Percentiles rank a stretch among this genome's conserved stretches.
phyloP scores from a whole-genome alignment of 92 coral and sea anemone genomes.

The Siderastrea siderea region DNA sequence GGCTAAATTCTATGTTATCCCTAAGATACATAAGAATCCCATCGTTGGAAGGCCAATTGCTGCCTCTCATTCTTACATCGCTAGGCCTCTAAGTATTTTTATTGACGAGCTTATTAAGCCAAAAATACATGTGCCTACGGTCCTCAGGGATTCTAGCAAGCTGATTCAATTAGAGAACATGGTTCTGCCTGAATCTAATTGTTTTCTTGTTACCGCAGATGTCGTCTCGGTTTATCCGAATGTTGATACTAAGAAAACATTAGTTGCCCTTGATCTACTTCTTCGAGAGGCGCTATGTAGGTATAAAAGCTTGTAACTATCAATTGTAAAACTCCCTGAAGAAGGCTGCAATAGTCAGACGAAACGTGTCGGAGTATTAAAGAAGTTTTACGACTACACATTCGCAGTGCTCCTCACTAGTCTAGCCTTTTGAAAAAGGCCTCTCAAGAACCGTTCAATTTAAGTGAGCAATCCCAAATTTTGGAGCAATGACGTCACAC shows the following conservation, averaged over 20 bases:
- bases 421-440: too few species aligned
- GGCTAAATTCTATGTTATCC: not conserved
- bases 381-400: too few species aligned
- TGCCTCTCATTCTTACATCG: constrained; percentile 7
- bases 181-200: constrained; percentile 21
- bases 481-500: too few species aligned
- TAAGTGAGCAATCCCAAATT: too few species aligned
- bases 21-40: not conserved
- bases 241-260: constrained; percentile 54
- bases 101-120: constrained; percentile 58
- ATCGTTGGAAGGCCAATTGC: too few species aligned
- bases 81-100: constrained; percentile 61
- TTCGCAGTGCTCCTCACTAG: too few species aligned
- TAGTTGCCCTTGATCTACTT: constrained; percentile 49
- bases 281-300: constrained; percentile 12
- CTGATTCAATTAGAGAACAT: constrained; percentile 45
- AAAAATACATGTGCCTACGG: constrained; percentile 43
- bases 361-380: too few species aligned
- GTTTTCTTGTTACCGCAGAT: constrained; percentile 52
- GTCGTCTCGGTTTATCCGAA: constrained; percentile 55
- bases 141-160: constrained; percentile 64
- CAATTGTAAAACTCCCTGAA: too few species aligned
- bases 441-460: too few species aligned
- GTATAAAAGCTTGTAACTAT: too few species aligned
- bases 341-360: too few species aligned